These are phyloP conservation scores for Bombus pascuorum DNA, from an alignment of 1,140 invertebrate species.

Conservation along the genomic window DNA sequence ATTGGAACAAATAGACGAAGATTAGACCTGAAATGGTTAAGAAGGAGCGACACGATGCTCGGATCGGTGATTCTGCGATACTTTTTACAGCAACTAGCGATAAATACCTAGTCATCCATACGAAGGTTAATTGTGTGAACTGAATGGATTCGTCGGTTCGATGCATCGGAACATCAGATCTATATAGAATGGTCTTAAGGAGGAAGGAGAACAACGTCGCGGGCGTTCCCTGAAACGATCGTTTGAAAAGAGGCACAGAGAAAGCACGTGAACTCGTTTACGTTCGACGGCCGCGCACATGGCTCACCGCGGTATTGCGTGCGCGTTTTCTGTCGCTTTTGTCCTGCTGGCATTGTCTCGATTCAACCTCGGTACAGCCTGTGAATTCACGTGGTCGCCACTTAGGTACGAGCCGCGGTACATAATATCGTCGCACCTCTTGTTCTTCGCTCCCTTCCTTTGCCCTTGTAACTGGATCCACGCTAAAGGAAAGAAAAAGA, in stretches of 20 bases:
- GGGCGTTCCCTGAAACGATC: conserved; percentile 19
- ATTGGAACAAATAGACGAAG: too few species aligned
- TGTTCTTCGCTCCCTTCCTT: conserved; percentile 27
- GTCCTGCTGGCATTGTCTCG: conserved; percentile 43
- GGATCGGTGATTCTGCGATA: too few species aligned
- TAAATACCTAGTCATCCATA: too few species aligned
- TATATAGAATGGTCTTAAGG: background rate
- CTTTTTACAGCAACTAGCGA: too few species aligned
- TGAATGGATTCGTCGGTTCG: background rate
- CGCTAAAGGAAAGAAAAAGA: background rate
- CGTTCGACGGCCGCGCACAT: conserved; percentile 3
- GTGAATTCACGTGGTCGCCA: conserved; percentile 57
- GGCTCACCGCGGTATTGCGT: conserved; percentile 31
- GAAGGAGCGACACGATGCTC: too few species aligned
- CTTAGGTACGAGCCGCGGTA: conserved; percentile 30
- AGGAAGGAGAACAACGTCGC: conserved; percentile 2
- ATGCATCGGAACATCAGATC: background rate
- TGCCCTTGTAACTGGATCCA: conserved; percentile 57
- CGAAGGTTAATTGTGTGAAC: too few species aligned
- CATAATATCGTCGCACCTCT: conserved; percentile 55
- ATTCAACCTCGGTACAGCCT: conserved; percentile 12
- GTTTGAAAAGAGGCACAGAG: conserved; percentile 38
- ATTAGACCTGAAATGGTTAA: too few species aligned
- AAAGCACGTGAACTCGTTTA: conserved; percentile 46
- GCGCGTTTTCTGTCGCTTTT: conserved; percentile 65